Evolutionary conservation across 2,888 invertebrate species (phyloP).

Genomic region (Sarcophaga caerulescens): DNA sequence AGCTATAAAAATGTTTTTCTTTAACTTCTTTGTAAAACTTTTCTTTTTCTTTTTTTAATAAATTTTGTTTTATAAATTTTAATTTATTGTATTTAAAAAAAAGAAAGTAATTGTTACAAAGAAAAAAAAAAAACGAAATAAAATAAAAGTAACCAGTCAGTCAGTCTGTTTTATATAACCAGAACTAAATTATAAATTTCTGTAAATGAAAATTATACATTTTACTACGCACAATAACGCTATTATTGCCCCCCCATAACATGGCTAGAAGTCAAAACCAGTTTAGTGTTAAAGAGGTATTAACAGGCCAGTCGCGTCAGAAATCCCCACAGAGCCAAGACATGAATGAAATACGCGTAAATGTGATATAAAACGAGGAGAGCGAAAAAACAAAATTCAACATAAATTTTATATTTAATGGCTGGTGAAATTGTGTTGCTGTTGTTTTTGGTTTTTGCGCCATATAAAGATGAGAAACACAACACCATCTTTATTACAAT

Average conservation of each 20-base stretch:
- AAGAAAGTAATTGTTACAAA: slow-evolving; percentile 45
- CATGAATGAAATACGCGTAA: slow-evolving; percentile 11
- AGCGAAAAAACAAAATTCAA: neutral
- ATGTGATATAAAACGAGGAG: neutral
- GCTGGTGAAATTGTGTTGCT: slow-evolving; percentile 48
- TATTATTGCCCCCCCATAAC: slow-evolving; percentile 48
- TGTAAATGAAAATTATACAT: slow-evolving; percentile 16
- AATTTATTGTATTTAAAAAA: neutral
- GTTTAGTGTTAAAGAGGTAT: slow-evolving; percentile 8
- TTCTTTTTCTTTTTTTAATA: too few relatives aligned
- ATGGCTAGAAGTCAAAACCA: slow-evolving; percentile 49
- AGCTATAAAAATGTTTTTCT: too few relatives aligned
- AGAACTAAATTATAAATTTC: slow-evolving; percentile 14
- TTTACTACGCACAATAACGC: slow-evolving; percentile 38
- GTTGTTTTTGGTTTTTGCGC: slow-evolving; percentile 5
- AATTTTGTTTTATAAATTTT: too few relatives aligned
- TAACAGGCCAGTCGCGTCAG: neutral
- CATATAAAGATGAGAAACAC: slow-evolving; percentile 29
- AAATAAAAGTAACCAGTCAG: neutral
- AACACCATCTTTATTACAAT: neutral
- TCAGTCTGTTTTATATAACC: slow-evolving; percentile 13
- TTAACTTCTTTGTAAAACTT: too few relatives aligned
- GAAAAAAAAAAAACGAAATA: slow-evolving; percentile 9
- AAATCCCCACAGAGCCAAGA: slow-evolving; percentile 30
- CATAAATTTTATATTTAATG: slow-evolving; percentile 54